Percentiles rank a stretch among this genome's conserved stretches.
phyloP scores from a whole-genome alignment of 2,113 vertebrate species.

The Vimba vimba region DNA sequence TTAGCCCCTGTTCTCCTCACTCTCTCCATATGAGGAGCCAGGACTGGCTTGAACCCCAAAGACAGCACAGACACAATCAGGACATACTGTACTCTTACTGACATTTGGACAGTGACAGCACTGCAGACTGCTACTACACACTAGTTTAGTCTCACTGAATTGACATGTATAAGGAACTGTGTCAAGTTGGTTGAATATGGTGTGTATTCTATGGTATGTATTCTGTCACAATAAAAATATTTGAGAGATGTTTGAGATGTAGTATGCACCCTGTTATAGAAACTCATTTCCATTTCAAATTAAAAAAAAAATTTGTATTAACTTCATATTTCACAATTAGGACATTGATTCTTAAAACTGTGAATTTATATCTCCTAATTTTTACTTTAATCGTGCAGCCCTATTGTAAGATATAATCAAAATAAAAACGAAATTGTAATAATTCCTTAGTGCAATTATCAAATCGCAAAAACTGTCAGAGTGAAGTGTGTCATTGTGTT shows the following conservation, averaged over 20 bases:
- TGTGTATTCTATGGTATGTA: neutral
- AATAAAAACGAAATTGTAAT: no score
- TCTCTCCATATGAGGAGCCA: constrained; percentile 41
- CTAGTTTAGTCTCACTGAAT: neutral
- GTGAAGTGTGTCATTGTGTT: no score
- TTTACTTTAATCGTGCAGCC: neutral
- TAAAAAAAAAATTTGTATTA: no score
- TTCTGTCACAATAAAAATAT: neutral
- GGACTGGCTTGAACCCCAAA: neutral
- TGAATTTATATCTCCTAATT: neutral
- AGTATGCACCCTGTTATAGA: neutral
- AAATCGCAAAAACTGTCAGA: no score
- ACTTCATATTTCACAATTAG: neutral
- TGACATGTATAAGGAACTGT: neutral
- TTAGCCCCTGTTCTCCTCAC: constrained; percentile 30
- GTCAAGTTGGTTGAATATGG: neutral
- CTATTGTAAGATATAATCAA: no score
- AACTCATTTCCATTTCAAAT: no score
- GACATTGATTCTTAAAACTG: neutral
- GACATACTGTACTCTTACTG: neutral
- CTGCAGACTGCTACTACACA: neutral
- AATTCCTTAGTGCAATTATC: no score
- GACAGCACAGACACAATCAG: constrained; percentile 31
- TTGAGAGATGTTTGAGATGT: neutral
- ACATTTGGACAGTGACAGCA: neutral